Evolutionary conservation across 2,888 invertebrate species (phyloP).

Genomic region (Diarsia rubi): DNA sequence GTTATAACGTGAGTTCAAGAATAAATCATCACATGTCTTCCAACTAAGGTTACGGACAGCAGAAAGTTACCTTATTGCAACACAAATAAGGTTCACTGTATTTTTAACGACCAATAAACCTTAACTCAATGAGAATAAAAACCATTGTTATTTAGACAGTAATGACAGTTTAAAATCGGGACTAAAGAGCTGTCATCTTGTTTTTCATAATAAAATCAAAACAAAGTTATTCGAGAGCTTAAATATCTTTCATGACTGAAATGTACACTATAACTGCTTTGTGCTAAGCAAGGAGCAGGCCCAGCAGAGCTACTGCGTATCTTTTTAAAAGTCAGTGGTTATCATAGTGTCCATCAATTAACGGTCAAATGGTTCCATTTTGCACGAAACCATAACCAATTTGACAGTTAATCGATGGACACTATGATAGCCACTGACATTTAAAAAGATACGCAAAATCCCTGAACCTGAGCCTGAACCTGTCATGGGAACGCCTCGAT

Average conservation of each 20-base stretch:
- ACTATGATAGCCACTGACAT: too few species aligned
- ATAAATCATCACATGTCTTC: not conserved
- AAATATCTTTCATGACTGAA: not conserved
- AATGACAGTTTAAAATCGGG: not conserved
- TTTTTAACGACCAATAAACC: not conserved
- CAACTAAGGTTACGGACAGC: too few species aligned
- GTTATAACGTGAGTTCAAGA: not conserved
- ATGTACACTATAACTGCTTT: not conserved
- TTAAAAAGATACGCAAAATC: too few species aligned
- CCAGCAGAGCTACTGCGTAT: too few species aligned
- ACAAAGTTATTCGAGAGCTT: not conserved
- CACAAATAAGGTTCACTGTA: not conserved
- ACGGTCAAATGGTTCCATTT: too few species aligned
- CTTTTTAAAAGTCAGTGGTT: too few species aligned
- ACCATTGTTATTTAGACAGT: not conserved
- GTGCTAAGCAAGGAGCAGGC: too few species aligned
- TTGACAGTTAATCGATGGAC: too few species aligned
- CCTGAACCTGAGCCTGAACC: too few species aligned
- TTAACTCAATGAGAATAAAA: not conserved
- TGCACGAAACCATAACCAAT: too few species aligned
- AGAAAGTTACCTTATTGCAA: not conserved
- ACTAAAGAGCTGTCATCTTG: not conserved
- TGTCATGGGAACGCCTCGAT: not conserved
- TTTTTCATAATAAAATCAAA: not conserved
- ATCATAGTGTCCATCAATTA: too few species aligned